Percentiles rank a stretch among this genome's conserved stretches.
Evolutionary conservation across 2,113 vertebrate genomes (phyloP).

Genomic region (Oryzias melastigma): DNA sequence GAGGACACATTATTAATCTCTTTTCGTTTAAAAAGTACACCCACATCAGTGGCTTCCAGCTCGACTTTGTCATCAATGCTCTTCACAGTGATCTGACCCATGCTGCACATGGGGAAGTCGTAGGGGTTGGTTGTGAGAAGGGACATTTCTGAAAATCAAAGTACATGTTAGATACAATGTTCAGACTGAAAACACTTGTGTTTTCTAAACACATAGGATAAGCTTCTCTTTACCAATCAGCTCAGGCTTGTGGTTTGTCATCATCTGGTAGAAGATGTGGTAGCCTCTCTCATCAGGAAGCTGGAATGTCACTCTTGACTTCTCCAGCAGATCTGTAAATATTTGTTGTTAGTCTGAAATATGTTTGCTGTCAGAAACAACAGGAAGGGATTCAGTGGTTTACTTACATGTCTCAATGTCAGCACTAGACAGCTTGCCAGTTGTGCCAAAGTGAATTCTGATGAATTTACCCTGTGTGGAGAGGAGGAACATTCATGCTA

Average conservation of each 20-base stretch:
- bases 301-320: conserved; percentile 71
- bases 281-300: conserved; percentile 78
- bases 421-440: conserved; percentile 89
- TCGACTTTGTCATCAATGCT: conserved; percentile 48
- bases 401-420: conserved; percentile 95
- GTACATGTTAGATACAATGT: not conserved
- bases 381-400: not conserved
- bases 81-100: conserved; percentile 63
- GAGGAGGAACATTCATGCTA: not conserved
- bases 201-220: not conserved
- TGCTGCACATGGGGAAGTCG: conserved; percentile 63
- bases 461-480: conserved; percentile 86
- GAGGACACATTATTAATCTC: not conserved
- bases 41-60: conserved; percentile 67
- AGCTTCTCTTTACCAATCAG: conserved; percentile 62
- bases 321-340: conserved; percentile 72
- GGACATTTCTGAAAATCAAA: not conserved
- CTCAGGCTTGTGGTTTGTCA: conserved; percentile 76
- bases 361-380: not conserved
- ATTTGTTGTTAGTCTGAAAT: not conserved
- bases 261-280: conserved; percentile 79
- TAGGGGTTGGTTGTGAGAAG: conserved; percentile 66
- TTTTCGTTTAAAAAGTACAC: conserved; percentile 18
- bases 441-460: conserved; percentile 88
- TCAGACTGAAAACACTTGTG: not conserved